These are phyloP conservation scores for Sander vitreus DNA, from an alignment of 2,113 vertebrate species.

Conservation along the genomic window DNA sequence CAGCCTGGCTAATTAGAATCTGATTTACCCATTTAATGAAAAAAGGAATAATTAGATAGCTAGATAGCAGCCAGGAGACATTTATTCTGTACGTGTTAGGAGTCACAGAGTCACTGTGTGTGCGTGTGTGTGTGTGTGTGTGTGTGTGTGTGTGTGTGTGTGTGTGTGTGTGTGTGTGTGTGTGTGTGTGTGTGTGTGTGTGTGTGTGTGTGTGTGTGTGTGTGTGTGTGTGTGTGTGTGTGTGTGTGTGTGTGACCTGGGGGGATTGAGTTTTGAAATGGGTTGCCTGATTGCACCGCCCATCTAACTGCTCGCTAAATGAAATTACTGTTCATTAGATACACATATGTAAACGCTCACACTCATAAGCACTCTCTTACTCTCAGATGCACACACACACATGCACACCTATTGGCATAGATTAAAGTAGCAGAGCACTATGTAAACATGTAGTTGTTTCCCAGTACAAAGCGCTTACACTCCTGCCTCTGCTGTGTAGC, in stretches of 20 bases:
- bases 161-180: conserved; percentile 29
- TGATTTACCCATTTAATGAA: conserved; percentile 87
- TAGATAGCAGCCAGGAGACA: conserved; percentile 82
- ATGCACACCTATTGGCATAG: conserved; percentile 9
- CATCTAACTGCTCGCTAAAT: conserved; percentile 78
- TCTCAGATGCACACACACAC: not conserved
- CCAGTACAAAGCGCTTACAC: not conserved
- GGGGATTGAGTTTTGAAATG: conserved; percentile 79
- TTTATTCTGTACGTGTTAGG: conserved; percentile 70
- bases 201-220: conserved; percentile 21
- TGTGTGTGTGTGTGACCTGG: conserved; percentile 55
- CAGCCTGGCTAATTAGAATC: conserved; percentile 88
- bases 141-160: conserved; percentile 25
- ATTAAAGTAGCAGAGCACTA: conserved; percentile 1
- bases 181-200: conserved; percentile 29
- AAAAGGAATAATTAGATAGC: conserved; percentile 83
- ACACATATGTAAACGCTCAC: conserved; percentile 51
- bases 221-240: conserved; percentile 33
- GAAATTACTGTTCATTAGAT: conserved; percentile 74
- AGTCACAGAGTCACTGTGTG: conserved; percentile 18
- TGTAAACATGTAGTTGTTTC: not conserved
- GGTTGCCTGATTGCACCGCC: conserved; percentile 60
- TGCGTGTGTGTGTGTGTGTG: conserved; percentile 9
- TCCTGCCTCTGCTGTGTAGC: not conserved
- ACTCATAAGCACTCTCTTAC: conserved; percentile 2